These are phyloP conservation scores for Chalcis sispes DNA, from an alignment of 2,888 invertebrate species.

Conservation along the genomic window DNA sequence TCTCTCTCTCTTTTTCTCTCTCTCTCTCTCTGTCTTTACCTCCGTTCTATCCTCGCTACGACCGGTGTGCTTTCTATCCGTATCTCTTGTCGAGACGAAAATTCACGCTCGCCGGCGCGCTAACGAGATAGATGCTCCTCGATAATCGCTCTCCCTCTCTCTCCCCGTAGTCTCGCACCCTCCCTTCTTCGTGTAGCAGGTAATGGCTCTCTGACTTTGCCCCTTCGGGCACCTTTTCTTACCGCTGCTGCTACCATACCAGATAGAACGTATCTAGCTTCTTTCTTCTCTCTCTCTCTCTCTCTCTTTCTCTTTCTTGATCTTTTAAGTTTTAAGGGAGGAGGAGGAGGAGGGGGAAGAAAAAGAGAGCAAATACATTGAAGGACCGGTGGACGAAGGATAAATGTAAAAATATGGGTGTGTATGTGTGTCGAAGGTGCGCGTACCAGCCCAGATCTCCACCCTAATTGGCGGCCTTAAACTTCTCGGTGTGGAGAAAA, in stretches of 20 bases:
- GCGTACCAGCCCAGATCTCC: slow-evolving; percentile 27
- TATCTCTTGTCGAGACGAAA: slow-evolving; percentile 59
- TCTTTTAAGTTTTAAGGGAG: background rate
- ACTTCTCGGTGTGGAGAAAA: slow-evolving; percentile 15
- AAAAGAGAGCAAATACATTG: slow-evolving; percentile 23
- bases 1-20: background rate
- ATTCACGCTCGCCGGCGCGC: slow-evolving; percentile 67
- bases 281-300: background rate
- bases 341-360: slow-evolving; percentile 1
- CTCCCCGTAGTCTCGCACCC: background rate
- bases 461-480: slow-evolving; percentile 47
- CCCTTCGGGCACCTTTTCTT: no score
- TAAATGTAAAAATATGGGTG: background rate
- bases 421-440: background rate
- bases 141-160: slow-evolving; percentile 63
- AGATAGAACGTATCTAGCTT: no score
- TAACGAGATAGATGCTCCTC: slow-evolving; percentile 70
- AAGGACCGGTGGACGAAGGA: background rate
- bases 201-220: slow-evolving; percentile 20
- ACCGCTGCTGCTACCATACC: no score
- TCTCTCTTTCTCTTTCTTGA: background rate
- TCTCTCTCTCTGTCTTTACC: slow-evolving; percentile 24
- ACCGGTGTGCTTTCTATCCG: slow-evolving; percentile 51
- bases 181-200: slow-evolving; percentile 21
- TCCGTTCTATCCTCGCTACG: background rate